These are phyloP conservation scores for Herpailurus yagouaroundi DNA, from an alignment of 2,113 vertebrate species.

Conservation along the genomic window DNA sequence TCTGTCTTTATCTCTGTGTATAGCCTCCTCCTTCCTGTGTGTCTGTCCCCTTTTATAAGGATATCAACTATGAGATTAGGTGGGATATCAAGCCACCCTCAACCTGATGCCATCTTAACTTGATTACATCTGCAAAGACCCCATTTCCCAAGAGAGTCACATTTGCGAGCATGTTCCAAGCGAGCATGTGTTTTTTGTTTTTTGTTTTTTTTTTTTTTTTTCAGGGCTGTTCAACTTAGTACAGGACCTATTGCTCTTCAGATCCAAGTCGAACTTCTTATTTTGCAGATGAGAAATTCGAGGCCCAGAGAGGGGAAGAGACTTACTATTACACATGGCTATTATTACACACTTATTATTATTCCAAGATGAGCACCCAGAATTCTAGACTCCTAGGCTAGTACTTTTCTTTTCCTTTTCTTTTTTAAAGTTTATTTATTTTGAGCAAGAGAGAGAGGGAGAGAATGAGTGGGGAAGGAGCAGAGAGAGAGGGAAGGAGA, in stretches of 20 bases:
- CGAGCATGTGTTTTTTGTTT: not conserved
- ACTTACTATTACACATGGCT: not conserved
- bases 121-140: not conserved
- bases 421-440: too few relatives aligned
- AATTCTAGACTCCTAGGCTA: not conserved
- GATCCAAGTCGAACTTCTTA: not conserved
- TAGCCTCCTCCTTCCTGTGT: not conserved
- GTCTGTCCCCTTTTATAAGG: not conserved
- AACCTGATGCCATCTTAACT: not conserved
- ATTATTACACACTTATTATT: not conserved
- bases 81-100: not conserved
- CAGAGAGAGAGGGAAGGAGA: too few relatives aligned
- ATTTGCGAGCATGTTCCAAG: not conserved
- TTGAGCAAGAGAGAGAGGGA: too few relatives aligned
- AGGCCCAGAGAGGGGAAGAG: not conserved
- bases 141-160: not conserved
- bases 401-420: not conserved
- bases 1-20: not conserved
- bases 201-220: not conserved
- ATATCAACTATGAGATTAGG: not conserved
- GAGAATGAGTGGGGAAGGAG: too few relatives aligned
- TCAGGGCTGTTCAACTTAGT: not conserved
- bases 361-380: not conserved
- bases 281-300: not conserved
- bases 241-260: not conserved